A percentile compares a stretch with the other conserved stretches of the same genome.
These are phyloP conservation scores for Anableps anableps DNA, from an alignment of 2,797 vertebrate genomes.

Conservation along the genomic window DNA sequence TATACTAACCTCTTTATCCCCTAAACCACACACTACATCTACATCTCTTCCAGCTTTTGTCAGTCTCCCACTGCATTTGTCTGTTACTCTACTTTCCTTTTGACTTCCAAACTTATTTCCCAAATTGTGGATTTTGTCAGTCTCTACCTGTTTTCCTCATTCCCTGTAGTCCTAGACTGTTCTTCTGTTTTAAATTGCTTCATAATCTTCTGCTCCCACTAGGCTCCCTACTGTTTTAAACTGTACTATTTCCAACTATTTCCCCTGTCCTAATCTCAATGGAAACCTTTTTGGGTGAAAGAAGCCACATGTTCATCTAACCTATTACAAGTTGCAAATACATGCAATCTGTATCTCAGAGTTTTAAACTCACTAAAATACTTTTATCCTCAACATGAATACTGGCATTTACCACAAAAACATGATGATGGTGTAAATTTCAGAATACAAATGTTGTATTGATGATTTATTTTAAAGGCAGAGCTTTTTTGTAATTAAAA, in stretches of 20 bases:
- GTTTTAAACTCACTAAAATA: background rate
- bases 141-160: slow-evolving; percentile 38
- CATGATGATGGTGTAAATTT: background rate
- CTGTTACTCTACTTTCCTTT: slow-evolving; percentile 32
- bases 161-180: slow-evolving; percentile 48
- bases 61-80: slow-evolving; percentile 42
- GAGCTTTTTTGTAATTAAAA: too few relatives aligned
- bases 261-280: slow-evolving; percentile 29
- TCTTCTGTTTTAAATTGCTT: slow-evolving; percentile 57
- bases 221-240: slow-evolving; percentile 51
- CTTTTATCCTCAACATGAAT: background rate
- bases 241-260: slow-evolving; percentile 33
- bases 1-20: slow-evolving; percentile 40
- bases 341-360: slow-evolving; percentile 3
- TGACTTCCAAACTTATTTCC: slow-evolving; percentile 56
- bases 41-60: slow-evolving; percentile 40
- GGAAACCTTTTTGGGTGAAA: slow-evolving; percentile 38
- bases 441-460: slow-evolving; percentile 9
- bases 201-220: slow-evolving; percentile 54
- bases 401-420: slow-evolving; percentile 3
- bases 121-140: slow-evolving; percentile 42
- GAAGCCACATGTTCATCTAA: slow-evolving; percentile 32
- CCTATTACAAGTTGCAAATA: slow-evolving; percentile 23
- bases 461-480: background rate
- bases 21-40: slow-evolving; percentile 39